phyloP scores from a whole-genome alignment of 35 echinoderm and acorn worm genomes.

The Nesometra sesokonis region DNA sequence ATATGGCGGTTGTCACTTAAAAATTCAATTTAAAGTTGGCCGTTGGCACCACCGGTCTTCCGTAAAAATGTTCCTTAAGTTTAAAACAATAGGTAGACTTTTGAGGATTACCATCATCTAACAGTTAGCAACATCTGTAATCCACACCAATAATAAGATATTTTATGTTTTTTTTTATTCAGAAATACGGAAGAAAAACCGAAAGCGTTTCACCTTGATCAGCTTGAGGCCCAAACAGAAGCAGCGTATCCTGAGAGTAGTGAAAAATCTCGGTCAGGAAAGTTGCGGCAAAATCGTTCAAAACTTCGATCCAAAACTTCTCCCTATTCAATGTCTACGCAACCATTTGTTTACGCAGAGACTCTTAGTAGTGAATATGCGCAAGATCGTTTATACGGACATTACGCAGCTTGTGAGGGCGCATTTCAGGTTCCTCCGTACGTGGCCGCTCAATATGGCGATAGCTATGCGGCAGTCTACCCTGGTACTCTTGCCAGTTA shows the following conservation, averaged over 20 bases:
- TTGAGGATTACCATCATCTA: too few species aligned
- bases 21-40: too few species aligned
- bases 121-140: too few species aligned
- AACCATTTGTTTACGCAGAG: conserved; percentile 44
- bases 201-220: conserved; percentile 73
- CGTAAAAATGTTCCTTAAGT: too few species aligned
- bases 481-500: conserved; percentile 64
- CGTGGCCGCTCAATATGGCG: conserved; percentile 59
- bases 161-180: conserved; percentile 4
- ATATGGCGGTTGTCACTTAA: too few species aligned
- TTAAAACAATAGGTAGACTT: too few species aligned
- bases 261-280: conserved; percentile 61
- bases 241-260: conserved; percentile 65
- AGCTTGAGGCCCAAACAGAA: conserved; percentile 87
- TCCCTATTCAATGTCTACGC: conserved; percentile 60
- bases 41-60: too few species aligned
- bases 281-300: conserved; percentile 50
- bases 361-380: conserved; percentile 55
- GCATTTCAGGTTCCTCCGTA: conserved; percentile 47
- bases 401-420: conserved; percentile 79
- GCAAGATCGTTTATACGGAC: conserved; percentile 54
- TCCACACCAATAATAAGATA: not conserved
- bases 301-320: conserved; percentile 57
- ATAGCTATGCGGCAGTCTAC: conserved; percentile 89
- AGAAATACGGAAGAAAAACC: conserved; percentile 97